These are phyloP conservation scores for Chrysina gloriosa DNA, from an alignment of 2,888 invertebrate genomes.

Conservation along the genomic window DNA sequence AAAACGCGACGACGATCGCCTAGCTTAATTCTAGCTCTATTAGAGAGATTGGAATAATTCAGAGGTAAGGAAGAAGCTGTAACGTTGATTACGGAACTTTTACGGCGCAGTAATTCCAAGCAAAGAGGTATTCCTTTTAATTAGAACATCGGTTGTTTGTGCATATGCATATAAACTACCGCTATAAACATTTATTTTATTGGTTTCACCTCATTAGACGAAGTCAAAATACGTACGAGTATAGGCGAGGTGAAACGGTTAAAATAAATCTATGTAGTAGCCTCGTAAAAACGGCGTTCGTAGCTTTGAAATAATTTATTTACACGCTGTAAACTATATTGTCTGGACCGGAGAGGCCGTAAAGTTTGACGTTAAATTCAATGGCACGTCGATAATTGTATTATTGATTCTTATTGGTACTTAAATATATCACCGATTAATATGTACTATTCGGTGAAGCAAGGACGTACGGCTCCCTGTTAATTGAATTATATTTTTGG, in stretches of 20 bases:
- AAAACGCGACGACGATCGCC: no score
- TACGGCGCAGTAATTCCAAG: conserved; percentile 7
- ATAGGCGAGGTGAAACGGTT: conserved; percentile 13
- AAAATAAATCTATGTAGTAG: conserved; percentile 19
- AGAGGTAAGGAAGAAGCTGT: conserved; percentile 15
- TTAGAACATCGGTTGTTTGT: conserved; percentile 33
- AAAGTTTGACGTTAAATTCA: conserved; percentile 26
- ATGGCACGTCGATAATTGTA: conserved; percentile 24
- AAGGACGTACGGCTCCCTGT: no score
- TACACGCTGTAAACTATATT: conserved; percentile 22
- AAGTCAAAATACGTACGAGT: conserved; percentile 30
- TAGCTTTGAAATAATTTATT: conserved; percentile 23
- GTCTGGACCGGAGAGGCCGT: conserved; percentile 10
- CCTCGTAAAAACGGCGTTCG: background rate
- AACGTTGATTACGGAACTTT: conserved; percentile 6
- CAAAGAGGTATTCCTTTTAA: conserved; percentile 20
- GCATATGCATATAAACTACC: conserved; percentile 32
- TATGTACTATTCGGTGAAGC: no score
- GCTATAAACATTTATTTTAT: conserved; percentile 34
- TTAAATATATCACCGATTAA: conserved; percentile 10
- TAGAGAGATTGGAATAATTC: no score
- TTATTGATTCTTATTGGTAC: conserved; percentile 14
- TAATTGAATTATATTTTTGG: no score
- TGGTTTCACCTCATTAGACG: conserved; percentile 29
- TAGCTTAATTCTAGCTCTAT: no score